These are phyloP conservation scores for Gavia stellata DNA, from an alignment of 2,113 vertebrate species.

Conservation along the genomic window DNA sequence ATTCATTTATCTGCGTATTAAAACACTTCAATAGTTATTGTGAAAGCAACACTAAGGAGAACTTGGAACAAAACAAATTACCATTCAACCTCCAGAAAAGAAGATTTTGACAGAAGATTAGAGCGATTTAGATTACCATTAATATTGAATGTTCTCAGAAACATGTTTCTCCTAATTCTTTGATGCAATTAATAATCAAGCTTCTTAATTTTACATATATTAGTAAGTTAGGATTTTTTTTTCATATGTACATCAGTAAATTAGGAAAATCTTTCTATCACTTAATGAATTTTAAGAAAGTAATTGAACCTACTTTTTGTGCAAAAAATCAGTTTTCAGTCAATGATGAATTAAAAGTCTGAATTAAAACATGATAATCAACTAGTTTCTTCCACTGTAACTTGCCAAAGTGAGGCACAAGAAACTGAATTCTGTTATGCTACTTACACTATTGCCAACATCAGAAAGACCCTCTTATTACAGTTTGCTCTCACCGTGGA, in stretches of 20 bases:
- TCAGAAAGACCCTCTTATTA: background rate
- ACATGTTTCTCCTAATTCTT: background rate
- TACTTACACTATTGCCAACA: background rate
- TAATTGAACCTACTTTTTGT: background rate
- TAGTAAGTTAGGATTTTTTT: background rate
- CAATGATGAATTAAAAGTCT: background rate
- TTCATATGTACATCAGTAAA: background rate
- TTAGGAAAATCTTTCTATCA: background rate
- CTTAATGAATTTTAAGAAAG: background rate
- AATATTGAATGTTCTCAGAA: background rate
- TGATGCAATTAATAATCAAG: background rate
- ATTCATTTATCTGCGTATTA: background rate
- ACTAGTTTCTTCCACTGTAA: background rate
- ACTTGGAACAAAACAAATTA: background rate
- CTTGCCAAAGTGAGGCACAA: background rate
- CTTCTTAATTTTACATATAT: background rate
- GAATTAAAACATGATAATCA: background rate
- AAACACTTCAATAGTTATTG: background rate
- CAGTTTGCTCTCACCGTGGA: background rate
- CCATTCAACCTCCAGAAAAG: background rate
- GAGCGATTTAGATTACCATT: background rate
- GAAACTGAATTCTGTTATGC: background rate
- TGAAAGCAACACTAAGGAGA: background rate
- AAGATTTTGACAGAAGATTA: background rate
- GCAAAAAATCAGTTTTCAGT: background rate